A percentile compares a stretch with the other conserved stretches of the same genome.
phyloP scores from a whole-genome alignment of 2,888 invertebrate species.

The Stenoptilia bipunctidactyla region DNA sequence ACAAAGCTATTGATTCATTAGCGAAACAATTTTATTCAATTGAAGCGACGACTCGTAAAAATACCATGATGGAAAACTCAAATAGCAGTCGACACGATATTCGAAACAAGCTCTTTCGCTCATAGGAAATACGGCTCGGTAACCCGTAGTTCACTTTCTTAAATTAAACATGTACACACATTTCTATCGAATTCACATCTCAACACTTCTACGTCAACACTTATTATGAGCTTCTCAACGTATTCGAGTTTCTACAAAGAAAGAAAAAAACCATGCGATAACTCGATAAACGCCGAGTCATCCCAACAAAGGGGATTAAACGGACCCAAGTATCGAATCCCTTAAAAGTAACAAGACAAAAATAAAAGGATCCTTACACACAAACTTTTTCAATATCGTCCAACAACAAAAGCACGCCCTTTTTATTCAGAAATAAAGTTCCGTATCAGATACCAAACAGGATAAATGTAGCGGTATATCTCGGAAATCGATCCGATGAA shows the following conservation, averaged over 20 bases:
- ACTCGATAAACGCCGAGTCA: conserved; percentile 27
- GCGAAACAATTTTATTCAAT: too few relatives aligned
- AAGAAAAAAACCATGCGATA: neutral
- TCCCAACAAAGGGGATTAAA: conserved; percentile 38
- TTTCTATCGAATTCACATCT: conserved; percentile 27
- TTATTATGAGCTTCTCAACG: conserved; percentile 36
- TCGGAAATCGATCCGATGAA: conserved; percentile 8
- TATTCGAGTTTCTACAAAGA: conserved; percentile 16
- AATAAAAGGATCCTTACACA: conserved; percentile 34
- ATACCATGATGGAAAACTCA: conserved; percentile 9
- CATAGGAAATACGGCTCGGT: conserved; percentile 32
- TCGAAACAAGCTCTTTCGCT: too few relatives aligned
- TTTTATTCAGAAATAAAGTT: conserved; percentile 32
- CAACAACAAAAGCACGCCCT: conserved; percentile 44
- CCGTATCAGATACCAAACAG: conserved; percentile 38
- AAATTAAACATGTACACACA: conserved; percentile 8
- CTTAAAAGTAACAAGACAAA: conserved; percentile 39
- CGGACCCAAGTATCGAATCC: conserved; percentile 40
- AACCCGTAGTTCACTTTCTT: conserved; percentile 34
- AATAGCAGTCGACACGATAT: neutral
- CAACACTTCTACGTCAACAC: conserved; percentile 42
- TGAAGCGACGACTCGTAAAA: too few relatives aligned
- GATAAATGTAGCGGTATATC: conserved; percentile 32
- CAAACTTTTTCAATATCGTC: conserved; percentile 57
- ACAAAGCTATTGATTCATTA: too few relatives aligned